Conservation (phyloP, 1,140 invertebrate species). For the Drosophila leontia region DNA sequence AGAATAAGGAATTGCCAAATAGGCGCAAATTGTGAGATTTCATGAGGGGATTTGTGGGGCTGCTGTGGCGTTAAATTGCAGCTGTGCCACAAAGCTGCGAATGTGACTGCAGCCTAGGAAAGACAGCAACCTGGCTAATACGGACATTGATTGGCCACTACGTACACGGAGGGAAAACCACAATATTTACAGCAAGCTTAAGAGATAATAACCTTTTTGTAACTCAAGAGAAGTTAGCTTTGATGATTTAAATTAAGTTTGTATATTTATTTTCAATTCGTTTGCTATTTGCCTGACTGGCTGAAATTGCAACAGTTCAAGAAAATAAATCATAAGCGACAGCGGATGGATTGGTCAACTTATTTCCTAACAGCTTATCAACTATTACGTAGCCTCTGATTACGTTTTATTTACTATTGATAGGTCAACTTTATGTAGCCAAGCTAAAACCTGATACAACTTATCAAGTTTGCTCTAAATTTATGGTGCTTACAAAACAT, state of each 20-base stretch:
- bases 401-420: neutral
- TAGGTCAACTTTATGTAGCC: slow-evolving; percentile 1
- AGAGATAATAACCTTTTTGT: neutral
- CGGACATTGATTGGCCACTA: neutral
- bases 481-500: neutral
- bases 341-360: slow-evolving; percentile 4
- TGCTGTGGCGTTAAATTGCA: slow-evolving; percentile 34
- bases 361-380: slow-evolving; percentile 17
- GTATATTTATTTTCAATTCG: too few relatives aligned
- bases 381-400: slow-evolving; percentile 16
- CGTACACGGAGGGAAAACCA: neutral
- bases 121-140: slow-evolving; percentile 5
- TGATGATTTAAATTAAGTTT: too few relatives aligned
- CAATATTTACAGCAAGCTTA: neutral
- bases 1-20: slow-evolving; percentile 58
- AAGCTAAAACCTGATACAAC: neutral
- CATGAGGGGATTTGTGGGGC: slow-evolving; percentile 10
- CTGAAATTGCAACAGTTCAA: neutral
- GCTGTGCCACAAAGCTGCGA: slow-evolving; percentile 16
- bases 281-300: neutral
- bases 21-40: slow-evolving; percentile 36
- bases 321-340: slow-evolving; percentile 1
- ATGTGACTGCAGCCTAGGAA: slow-evolving; percentile 10
- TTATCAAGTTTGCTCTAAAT: slow-evolving; percentile 11
- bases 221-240: too few relatives aligned